Percentiles rank a stretch among this genome's conserved stretches.
These are phyloP conservation scores for Thereuonema tuberculata DNA, from an alignment of 1,140 invertebrate species.

Conservation along the genomic window DNA sequence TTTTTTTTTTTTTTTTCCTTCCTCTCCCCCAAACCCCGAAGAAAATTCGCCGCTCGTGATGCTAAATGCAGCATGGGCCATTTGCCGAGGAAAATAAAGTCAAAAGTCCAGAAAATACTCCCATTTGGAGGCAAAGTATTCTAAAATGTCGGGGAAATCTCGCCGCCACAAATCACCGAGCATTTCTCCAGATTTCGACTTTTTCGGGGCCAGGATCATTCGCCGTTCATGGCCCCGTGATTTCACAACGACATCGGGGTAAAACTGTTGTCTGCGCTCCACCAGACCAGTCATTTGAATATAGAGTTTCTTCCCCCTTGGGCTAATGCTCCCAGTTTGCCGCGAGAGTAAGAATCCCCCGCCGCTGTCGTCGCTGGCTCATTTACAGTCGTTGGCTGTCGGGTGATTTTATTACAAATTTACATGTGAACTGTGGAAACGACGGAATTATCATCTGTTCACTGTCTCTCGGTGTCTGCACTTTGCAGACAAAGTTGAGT, in stretches of 20 bases:
- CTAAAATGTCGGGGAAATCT: slow-evolving; percentile 1
- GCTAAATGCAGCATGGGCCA: slow-evolving; percentile 5
- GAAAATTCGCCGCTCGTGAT: not conserved
- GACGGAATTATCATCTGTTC: no score
- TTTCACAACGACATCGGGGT: not conserved
- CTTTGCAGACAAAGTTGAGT: no score
- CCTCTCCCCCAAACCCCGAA: no score
- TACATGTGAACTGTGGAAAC: no score
- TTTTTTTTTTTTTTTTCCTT: no score
- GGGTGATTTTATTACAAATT: no score
- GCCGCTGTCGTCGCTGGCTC: no score
- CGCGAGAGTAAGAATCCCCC: no score
- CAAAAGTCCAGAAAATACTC: slow-evolving; percentile 8
- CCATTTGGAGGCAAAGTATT: slow-evolving; percentile 6
- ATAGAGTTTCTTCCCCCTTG: not conserved
- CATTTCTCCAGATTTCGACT: not conserved
- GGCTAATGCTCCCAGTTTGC: no score
- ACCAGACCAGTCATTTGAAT: not conserved
- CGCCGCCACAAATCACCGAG: slow-evolving; percentile 1
- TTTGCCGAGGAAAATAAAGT: slow-evolving; percentile 8
- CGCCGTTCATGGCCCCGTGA: not conserved
- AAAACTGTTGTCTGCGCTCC: not conserved
- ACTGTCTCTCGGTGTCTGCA: no score
- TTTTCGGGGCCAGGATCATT: not conserved
- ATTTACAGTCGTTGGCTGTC: no score